Evolutionary conservation across 2,888 invertebrate species (phyloP), one percentile per base, ranked within the genome.

Genomic region (Plebejus anna): DNA sequence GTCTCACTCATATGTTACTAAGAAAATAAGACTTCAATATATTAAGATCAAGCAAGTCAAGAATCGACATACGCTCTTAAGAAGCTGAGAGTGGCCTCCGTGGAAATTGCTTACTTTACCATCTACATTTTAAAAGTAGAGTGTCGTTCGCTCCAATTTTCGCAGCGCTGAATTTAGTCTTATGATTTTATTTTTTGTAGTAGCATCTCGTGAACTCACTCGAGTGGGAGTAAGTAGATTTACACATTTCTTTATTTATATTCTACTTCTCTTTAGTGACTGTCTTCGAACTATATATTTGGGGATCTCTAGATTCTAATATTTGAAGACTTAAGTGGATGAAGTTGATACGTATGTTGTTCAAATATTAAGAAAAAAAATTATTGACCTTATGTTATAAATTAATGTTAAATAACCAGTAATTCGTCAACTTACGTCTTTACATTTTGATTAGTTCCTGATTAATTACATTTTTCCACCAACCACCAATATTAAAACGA

Each of bases 91-190:
- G 70, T 70, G 70, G 70, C 66, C 55, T 70, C 76, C 6, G 36
- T 76, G 70, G 70, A 76, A 76, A 76, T 71, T 76, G 55, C 70
- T 76, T 70, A 71, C 76, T 76, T 76, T 70, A 38, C 70, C 70
- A 55, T 76, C 76, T 16, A 76, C 51, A 36, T 51, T 76, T 70
- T 70, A 22, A 57, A 76, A 55, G 55, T 55, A 38, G 55, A 70
- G 73, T 55, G n/a, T 73, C 55, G 51, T 32, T 73, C 6, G 51
- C 51, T 32, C 73, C 22, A 73, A 51, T 72, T 73, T 73, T 51
- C 51, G 28, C 51, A 13, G 51, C 32, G 51, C 42, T 71, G 42
- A 71, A 71, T 71, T 42, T 22, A 71, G 42, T 42, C 71, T 71
- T 71, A 42, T 71, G 42, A 71, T 71, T 42, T 42, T 71, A 71